Base-by-base conservation (phyloP, 2,888 invertebrate genomes). In the Vanessa cardui region DNA sequence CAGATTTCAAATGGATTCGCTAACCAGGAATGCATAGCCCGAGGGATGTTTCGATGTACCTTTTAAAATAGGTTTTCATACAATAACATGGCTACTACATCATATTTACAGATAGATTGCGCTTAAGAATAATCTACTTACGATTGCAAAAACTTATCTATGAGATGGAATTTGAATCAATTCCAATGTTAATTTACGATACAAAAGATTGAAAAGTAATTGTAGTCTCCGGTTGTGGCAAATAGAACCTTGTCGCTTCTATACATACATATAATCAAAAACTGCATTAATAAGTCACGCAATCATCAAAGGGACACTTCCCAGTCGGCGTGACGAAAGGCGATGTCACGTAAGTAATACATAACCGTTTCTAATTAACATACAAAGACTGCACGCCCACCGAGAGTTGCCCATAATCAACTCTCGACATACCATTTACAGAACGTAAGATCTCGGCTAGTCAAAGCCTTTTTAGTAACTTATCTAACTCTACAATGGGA, bases 301-400 rank as follows among this genome's bases (percentile, higher is more conserved):
- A 66, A 54, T 46, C 46, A 64, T 70, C 69, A 68, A 68, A 72
- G 71, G 62, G 66, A 71, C 67, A 46, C 56, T 56, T 69, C 66
- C 59, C 60, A 63, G 64, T 63, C 65, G 69, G 66, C 70, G 67
- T 72, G 69, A 74, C 68, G 71, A 72, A 70, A 70, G 67, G 66
- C 33, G 68, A 64, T 64, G 67, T 64, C 74, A 73, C 74, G 76
- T 72, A 68, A 72, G 72, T 68, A 62, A 73, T 73, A 73, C 71
- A 71, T 71, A 77, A 73, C 75, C 71, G 72, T 70, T 66, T 59
- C 47, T 66, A 68, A 86, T 86, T 85, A 80, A 74, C 84, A 86
- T 85, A 86, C 86, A 86, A 86, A 81, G 80, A 75, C 73, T 63
- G 69, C 72, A 69, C 79, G 73, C 76, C 82, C 80, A 79, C 61